Conservation (phyloP, 2,797 vertebrate species). For the Xenentodon cancila region DNA sequence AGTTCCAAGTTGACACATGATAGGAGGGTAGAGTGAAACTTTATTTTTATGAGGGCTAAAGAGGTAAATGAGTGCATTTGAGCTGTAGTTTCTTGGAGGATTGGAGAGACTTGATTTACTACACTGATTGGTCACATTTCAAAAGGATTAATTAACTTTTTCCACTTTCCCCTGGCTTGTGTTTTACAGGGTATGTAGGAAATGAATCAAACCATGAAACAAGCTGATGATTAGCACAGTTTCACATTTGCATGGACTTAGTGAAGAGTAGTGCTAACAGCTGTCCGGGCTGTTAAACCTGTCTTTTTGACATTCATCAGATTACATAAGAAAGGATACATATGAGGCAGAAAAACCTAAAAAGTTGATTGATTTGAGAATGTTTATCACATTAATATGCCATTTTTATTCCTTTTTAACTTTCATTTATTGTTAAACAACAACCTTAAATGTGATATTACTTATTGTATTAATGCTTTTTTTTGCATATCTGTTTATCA, state of each 20-base stretch:
- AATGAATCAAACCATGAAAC: constrained; percentile 23
- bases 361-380: too few species aligned
- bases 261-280: constrained; percentile 35
- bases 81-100: constrained; percentile 25
- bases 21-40: constrained; percentile 59
- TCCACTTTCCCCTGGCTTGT: constrained; percentile 11
- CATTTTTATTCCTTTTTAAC: too few species aligned
- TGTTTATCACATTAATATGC: too few species aligned
- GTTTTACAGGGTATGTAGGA: constrained; percentile 8
- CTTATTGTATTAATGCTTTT: too few species aligned
- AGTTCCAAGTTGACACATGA: constrained; percentile 52
- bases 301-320: constrained; percentile 51
- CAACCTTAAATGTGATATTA: too few species aligned
- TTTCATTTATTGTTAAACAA: too few species aligned
- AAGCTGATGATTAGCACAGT: constrained; percentile 32
- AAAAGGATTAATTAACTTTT: constrained; percentile 29
- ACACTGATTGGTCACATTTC: constrained; percentile 38
- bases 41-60: constrained; percentile 58
- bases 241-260: constrained; percentile 22
- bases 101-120: constrained; percentile 36
- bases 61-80: constrained; percentile 58
- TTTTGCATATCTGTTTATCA: too few species aligned
- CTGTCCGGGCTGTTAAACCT: constrained; percentile 54
- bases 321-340: constrained; percentile 56
- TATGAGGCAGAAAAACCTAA: constrained; percentile 40